Conservation (phyloP, 2,888 invertebrate species). For the Phrixothrix hirtus region DNA sequence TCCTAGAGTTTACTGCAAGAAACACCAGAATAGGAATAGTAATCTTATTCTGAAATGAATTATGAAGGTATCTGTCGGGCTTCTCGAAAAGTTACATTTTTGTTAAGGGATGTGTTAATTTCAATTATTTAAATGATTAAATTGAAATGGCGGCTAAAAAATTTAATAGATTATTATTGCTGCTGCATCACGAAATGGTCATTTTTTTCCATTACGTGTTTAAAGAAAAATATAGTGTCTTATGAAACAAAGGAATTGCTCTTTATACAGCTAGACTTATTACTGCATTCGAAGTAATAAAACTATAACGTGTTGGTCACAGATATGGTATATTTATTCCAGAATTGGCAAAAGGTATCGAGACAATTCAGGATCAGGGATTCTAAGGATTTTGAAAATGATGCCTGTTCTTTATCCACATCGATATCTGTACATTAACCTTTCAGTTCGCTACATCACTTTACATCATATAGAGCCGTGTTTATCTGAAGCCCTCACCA, state of each 20-base stretch:
- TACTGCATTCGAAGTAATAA: conserved; percentile 16
- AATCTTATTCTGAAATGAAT: conserved; percentile 56
- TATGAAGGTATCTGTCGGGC: conserved; percentile 49
- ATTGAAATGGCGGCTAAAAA: conserved; percentile 7
- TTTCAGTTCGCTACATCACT: conserved; percentile 31
- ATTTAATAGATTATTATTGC: conserved; percentile 7
- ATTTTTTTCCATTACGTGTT: background rate
- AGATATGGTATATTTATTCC: conserved; percentile 33
- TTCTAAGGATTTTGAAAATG: conserved; percentile 31
- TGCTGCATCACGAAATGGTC: conserved; percentile 1
- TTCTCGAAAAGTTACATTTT: conserved; percentile 37
- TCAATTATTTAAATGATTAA: conserved; percentile 11
- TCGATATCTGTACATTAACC: conserved; percentile 29
- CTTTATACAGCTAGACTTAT: conserved; percentile 1
- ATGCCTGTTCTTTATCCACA: conserved; percentile 29
- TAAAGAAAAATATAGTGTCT: conserved; percentile 10
- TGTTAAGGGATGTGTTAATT: conserved; percentile 25
- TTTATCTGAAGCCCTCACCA: conserved; percentile 26
- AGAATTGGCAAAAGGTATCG: conserved; percentile 30
- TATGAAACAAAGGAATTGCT: conserved; percentile 3
- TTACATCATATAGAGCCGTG: conserved; percentile 28
- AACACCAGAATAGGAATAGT: conserved; percentile 57
- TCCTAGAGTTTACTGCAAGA: conserved; percentile 54
- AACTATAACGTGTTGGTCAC: conserved; percentile 29
- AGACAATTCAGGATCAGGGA: conserved; percentile 31